Evolutionary conservation across 2,888 invertebrate genomes (phyloP).

Genomic region (Hypsopygia costalis): DNA sequence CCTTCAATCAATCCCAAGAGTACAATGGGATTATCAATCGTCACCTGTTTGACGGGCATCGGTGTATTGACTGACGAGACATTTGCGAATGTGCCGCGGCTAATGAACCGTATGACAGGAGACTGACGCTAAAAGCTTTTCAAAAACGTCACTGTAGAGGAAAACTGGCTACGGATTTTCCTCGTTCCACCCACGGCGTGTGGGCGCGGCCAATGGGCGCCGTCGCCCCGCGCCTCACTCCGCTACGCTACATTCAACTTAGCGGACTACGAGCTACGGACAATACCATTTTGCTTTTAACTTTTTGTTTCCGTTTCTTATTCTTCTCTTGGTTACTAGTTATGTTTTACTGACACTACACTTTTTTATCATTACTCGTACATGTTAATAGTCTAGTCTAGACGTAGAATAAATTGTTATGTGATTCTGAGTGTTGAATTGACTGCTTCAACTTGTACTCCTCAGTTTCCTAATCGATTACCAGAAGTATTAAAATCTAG

Average conservation of each 20-base stretch:
- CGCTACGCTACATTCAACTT: conserved; percentile 39
- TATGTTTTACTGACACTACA: no score
- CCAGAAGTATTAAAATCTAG: no score
- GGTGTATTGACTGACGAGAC: conserved; percentile 42
- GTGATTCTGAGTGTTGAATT: no score
- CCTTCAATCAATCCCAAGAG: conserved; percentile 36
- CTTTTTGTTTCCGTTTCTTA: conserved; percentile 24
- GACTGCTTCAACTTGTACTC: no score
- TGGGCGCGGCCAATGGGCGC: conserved; percentile 75
- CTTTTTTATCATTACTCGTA: no score
- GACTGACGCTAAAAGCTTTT: conserved; percentile 74
- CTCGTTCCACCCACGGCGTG: conserved; percentile 59
- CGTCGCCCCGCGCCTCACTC: conserved; percentile 34
- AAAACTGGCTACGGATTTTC: conserved; percentile 61
- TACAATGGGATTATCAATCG: conserved; percentile 42
- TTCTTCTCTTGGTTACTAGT: conserved; percentile 1
- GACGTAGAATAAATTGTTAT: no score
- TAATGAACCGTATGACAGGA: conserved; percentile 56
- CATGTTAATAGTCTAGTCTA: no score
- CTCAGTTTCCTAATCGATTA: no score
- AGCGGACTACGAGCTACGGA: conserved; percentile 29
- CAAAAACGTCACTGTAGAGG: conserved; percentile 46
- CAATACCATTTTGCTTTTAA: conserved; percentile 36
- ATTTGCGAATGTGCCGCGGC: conserved; percentile 34
- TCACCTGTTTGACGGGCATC: conserved; percentile 38